These are phyloP conservation scores for Cinclus mexicanus DNA, from an alignment of 2,113 vertebrate genomes.

Conservation along the genomic window DNA sequence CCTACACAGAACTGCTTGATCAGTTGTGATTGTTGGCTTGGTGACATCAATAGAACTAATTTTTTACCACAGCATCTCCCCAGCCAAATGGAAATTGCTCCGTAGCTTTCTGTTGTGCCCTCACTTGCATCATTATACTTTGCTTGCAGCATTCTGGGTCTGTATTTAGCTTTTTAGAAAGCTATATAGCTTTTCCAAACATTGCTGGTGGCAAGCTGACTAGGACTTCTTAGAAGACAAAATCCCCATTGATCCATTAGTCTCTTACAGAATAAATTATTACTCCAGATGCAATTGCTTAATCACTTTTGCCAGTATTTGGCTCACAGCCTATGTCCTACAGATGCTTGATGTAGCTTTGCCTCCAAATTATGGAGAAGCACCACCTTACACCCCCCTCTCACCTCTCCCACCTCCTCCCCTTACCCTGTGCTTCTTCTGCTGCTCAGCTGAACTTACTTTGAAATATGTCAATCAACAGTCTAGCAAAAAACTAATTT, in stretches of 20 bases:
- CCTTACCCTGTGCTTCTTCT: not conserved
- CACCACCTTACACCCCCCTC: not conserved
- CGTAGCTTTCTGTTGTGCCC: rapidly evolving
- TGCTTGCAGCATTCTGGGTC: not conserved
- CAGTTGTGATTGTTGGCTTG: not conserved
- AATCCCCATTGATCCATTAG: not conserved
- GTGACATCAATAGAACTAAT: not conserved
- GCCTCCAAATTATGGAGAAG: not conserved
- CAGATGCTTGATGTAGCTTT: not conserved
- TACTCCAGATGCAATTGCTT: not conserved
- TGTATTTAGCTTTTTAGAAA: not conserved
- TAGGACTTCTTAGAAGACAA: not conserved
- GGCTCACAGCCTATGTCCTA: not conserved
- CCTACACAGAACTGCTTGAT: not conserved
- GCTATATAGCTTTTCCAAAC: not conserved
- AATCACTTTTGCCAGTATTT: not conserved
- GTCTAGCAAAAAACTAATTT: not conserved
- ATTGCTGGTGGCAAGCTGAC: not conserved
- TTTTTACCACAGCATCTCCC: not conserved
- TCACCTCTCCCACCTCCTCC: not conserved
- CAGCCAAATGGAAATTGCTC: not conserved
- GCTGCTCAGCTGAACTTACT: not conserved
- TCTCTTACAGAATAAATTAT: not conserved
- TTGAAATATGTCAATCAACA: not conserved
- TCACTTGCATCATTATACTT: not conserved